Evolutionary conservation across 2,888 invertebrate genomes (phyloP), one percentile per base, ranked within the genome.

Genomic region (Acholoe squamosa): DNA sequence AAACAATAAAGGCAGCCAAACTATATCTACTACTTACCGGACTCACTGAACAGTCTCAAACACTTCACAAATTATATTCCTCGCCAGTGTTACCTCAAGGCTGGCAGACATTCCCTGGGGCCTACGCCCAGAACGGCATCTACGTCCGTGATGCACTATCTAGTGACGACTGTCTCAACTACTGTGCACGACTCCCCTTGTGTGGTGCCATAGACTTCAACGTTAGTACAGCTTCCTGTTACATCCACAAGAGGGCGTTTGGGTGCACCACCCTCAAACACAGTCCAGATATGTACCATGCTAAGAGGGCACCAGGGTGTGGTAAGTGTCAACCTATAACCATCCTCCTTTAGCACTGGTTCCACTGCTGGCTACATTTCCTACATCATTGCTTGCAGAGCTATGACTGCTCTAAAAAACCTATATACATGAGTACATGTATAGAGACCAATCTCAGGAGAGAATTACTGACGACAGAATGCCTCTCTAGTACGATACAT

Each of bases 121-220:
- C 56, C 28, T 56, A 86, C 28, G 86, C 28, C 25, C 56, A 25
- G 33, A 56, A 54, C 22, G 52, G 56, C 5, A 33, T 52, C 14
- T 56, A 86, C 56, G 86, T 86, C 52, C 14, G 28, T 12, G 56
- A 86, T 28, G 33, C 86, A 12, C 28, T 28, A 16, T 86, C 86
- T 56, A 86, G 86, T 56, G 86, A 86, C 10, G 86, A 86, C 1
- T 86, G 86, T n/a, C 52, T 86, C 0, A 0, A 12, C 25, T 86
- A 54, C 31, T 86, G 86, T 54, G 28, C 22, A 0, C 25, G 16
- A 5, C 19, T 54, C 54, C 52, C 86, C 31, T 28, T 31, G 19
- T 86, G 86, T 86, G 86, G 86, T 14, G 86, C 86, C 28, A 86
- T 54, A 51, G 52, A 52, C 28, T 86, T 86, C 25, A 28, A 86